Evolutionary conservation across 2,888 invertebrate species (phyloP).

Genomic region (Nemurella pictetii): DNA sequence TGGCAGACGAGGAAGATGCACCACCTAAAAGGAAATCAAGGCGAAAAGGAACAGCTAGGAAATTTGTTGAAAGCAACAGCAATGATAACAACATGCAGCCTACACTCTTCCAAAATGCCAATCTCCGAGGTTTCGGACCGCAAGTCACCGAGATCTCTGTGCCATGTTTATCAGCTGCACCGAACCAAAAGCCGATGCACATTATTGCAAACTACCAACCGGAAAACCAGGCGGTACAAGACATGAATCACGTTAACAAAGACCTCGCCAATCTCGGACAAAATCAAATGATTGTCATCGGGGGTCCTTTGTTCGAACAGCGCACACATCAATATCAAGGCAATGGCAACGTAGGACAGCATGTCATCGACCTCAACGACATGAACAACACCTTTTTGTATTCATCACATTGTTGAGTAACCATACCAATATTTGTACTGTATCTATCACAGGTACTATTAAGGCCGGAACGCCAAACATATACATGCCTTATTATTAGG

Average conservation of each 20-base stretch:
- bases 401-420: constrained; percentile 16
- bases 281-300: constrained; percentile 18
- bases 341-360: constrained; percentile 27
- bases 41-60: constrained; percentile 38
- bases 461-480: too few relatives aligned
- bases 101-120: neutral
- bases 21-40: constrained; percentile 33
- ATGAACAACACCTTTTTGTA: constrained; percentile 37
- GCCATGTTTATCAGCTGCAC: neutral
- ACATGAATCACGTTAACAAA: constrained; percentile 34
- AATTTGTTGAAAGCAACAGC: constrained; percentile 32
- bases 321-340: constrained; percentile 33
- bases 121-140: neutral
- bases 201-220: neutral
- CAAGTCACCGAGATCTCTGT: constrained; percentile 36
- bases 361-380: constrained; percentile 35
- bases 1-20: neutral
- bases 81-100: constrained; percentile 28
- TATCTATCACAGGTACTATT: too few relatives aligned
- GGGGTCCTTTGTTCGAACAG: constrained; percentile 31
- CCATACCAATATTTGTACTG: too few relatives aligned
- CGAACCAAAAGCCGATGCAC: constrained; percentile 20
- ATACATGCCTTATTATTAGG: too few relatives aligned
- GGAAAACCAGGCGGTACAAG: constrained; percentile 34
- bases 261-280: constrained; percentile 12